phyloP scores from a whole-genome alignment of 2,797 vertebrate species.

The Sternotherus odoratus region DNA sequence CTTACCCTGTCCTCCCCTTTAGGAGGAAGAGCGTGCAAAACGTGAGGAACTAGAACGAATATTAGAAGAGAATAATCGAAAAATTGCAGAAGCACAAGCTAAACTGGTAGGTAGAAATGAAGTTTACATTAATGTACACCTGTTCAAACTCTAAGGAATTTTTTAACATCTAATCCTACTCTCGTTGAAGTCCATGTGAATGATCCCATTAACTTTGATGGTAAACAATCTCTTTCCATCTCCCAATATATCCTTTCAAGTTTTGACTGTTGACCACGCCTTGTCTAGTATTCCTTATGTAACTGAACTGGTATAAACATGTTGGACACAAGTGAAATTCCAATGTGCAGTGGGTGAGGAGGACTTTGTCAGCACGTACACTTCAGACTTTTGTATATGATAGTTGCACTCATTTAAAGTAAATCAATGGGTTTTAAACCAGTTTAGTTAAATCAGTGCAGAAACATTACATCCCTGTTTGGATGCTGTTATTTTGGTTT shows the following conservation, averaged over 20 bases:
- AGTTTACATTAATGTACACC: not conserved
- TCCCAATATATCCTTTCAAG: not conserved
- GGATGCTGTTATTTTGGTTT: not conserved
- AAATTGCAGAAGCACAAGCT: slow-evolving; percentile 99
- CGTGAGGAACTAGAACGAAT: slow-evolving; percentile 99
- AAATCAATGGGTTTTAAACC: not conserved
- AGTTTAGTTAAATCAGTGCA: not conserved
- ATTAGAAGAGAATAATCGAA: slow-evolving; percentile 99
- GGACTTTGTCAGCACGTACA: not conserved
- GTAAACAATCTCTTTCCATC: not conserved
- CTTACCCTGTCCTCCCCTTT: slow-evolving; percentile 91
- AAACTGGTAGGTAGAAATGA: slow-evolving; percentile 90
- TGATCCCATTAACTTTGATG: not conserved
- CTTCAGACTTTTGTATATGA: not conserved
- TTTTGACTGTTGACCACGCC: not conserved
- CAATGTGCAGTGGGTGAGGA: slow-evolving; percentile 20
- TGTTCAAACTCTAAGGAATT: slow-evolving; percentile 6
- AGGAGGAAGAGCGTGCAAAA: slow-evolving; percentile 99
- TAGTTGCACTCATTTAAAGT: not conserved
- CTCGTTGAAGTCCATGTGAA: rapidly evolving
- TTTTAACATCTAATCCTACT: not conserved
- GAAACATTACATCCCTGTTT: not conserved
- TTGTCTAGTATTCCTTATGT: not conserved
- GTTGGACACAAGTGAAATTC: not conserved
- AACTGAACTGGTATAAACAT: slow-evolving; percentile 19